Percentiles rank a stretch among this genome's conserved stretches.
These are phyloP conservation scores for Drosophila triauraria DNA, from an alignment of 1,140 invertebrate species.

Conservation along the genomic window DNA sequence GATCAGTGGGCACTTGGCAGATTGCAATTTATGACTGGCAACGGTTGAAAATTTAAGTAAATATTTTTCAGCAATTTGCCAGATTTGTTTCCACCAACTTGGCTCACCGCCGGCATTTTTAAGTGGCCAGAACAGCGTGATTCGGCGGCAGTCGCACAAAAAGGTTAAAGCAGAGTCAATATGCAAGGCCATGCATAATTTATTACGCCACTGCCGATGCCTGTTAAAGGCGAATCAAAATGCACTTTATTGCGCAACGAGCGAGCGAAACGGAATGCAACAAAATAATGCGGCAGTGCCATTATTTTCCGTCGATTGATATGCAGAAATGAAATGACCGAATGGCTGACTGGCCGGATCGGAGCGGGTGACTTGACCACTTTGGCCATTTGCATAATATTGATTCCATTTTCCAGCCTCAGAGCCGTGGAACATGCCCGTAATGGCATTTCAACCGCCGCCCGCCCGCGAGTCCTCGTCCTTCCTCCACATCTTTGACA, in stretches of 20 bases:
- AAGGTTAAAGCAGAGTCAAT: slow-evolving; percentile 27
- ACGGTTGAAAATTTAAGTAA: slow-evolving; percentile 9
- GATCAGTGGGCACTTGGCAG: slow-evolving; percentile 46
- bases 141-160: not conserved
- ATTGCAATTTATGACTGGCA: slow-evolving; percentile 35
- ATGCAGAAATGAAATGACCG: slow-evolving; percentile 43
- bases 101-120: slow-evolving; percentile 12
- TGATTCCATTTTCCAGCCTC: slow-evolving; percentile 57
- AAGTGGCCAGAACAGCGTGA: slow-evolving; percentile 10
- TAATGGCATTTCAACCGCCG: slow-evolving; percentile 50
- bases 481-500: slow-evolving; percentile 31
- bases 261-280: slow-evolving; percentile 40
- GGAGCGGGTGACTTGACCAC: slow-evolving; percentile 32
- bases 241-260: slow-evolving; percentile 60
- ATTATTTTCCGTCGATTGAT: slow-evolving; percentile 64
- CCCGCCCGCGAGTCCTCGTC: slow-evolving; percentile 9
- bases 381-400: slow-evolving; percentile 75
- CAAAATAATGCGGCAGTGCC: slow-evolving; percentile 59
- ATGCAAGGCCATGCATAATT: slow-evolving; percentile 61
- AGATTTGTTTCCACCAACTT: slow-evolving; percentile 33
- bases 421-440: slow-evolving; percentile 23
- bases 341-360: not conserved
- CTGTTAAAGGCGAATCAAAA: slow-evolving; percentile 74
- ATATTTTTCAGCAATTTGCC: slow-evolving; percentile 10
- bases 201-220: slow-evolving; percentile 36